Evolutionary conservation across 2,113 vertebrate genomes (phyloP), one percentile per base, ranked within the genome.

Genomic region (Stigmatopora nigra): DNA sequence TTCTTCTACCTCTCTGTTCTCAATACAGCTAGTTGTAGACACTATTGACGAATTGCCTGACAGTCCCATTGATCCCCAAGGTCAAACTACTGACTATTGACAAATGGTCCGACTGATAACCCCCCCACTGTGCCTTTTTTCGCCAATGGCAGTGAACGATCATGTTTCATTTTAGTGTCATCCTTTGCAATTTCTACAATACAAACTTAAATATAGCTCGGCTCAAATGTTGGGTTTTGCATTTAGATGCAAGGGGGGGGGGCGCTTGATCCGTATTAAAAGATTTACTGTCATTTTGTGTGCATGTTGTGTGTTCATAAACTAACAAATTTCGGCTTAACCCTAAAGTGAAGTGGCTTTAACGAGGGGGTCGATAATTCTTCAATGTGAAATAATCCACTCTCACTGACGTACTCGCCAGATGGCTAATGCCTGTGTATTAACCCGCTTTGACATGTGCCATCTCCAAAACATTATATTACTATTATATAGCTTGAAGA

Each of bases 1-100:
- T 73, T 51, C 65, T 66, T 25, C 60, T 67, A 49, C 63, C 25
- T 1, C 35, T 57, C 61, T 48, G 55, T 51, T 52, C 53, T 55
- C 52, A 63, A 67, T 52, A 31, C 60, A 64, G 77, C 75, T 83
- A 73, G 74, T 83, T 84, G 74, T 71, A 73, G 69, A 73, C 62
- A 46, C 70, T 70, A 71, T 72, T 85, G 87, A 88, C 72, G 74
- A 84, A 89, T 88, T 44, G 80, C 72, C 75, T 79, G 81, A 79
- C 71, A 47, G 61, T 65, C 17, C 19, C 36, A 88, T 89, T 62
- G 80, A 87, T 84, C 72, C 38, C 78, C 59, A 70, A 73, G 80
- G 84, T 81, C 61, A 52, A 44, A 19, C 67, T 71, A 75, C 70
- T 67, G 68, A 45, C 64, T 73, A 76, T 69, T 84, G 85, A 88